phyloP scores from a whole-genome alignment of 92 coral and sea anemone genomes.

The Parazoanthus swiftii region DNA sequence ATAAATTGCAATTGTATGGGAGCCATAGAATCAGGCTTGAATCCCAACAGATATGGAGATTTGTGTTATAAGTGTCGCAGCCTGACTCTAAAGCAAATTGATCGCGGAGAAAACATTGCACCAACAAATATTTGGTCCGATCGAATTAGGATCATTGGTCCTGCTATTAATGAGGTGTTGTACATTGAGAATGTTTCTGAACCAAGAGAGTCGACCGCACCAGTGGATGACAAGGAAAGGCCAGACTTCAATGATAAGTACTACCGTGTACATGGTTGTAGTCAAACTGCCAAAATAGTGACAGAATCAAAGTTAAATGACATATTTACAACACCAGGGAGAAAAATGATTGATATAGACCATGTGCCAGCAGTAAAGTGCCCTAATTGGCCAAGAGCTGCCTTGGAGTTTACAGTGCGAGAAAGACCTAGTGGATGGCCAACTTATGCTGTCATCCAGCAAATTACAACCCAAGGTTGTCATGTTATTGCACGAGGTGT shows the following conservation, averaged over 20 bases:
- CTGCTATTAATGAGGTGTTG: background rate
- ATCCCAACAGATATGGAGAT: constrained; percentile 10
- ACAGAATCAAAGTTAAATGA: background rate
- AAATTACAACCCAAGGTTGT: background rate
- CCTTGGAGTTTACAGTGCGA: constrained; percentile 20
- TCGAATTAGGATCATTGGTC: background rate
- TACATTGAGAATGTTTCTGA: constrained; percentile 12
- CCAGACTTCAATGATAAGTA: background rate
- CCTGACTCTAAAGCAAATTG: background rate
- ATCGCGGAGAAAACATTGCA: background rate
- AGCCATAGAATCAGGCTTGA: background rate
- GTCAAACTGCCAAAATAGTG: background rate
- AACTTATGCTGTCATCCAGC: background rate
- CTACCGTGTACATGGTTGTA: background rate
- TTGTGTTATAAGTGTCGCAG: background rate
- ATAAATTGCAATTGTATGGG: background rate
- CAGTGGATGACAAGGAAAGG: background rate
- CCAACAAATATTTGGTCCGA: constrained; percentile 19
- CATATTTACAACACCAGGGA: constrained; percentile 16
- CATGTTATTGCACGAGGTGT: constrained; percentile 21
- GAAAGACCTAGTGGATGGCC: constrained; percentile 32
- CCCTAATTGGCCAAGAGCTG: constrained; percentile 25
- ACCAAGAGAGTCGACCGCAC: background rate
- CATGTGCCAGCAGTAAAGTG: constrained; percentile 33
- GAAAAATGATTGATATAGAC: background rate